phyloP scores from a whole-genome alignment of 2,888 invertebrate species.

The Caenorhabditis panamensis region DNA sequence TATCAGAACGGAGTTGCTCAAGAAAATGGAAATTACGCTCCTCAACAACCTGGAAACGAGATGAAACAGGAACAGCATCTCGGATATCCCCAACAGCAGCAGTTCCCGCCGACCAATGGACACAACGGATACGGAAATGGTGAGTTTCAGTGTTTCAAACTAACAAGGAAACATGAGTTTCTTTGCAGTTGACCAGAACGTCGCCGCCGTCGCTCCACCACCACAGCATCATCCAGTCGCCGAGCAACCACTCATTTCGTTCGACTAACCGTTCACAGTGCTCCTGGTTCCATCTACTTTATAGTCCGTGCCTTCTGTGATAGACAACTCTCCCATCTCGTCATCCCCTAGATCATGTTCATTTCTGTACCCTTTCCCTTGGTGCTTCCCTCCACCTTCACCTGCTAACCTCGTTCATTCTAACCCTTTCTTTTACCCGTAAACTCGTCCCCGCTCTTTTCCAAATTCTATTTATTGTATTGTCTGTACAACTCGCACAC shows the following conservation, averaged over 20 bases:
- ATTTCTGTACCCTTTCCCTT: not conserved
- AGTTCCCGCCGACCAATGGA: conserved; percentile 16
- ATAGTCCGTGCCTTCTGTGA: conserved; percentile 31
- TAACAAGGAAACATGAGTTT: not conserved
- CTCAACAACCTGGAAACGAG: conserved; percentile 9
- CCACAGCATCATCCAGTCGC: conserved; percentile 25
- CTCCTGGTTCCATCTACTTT: not conserved
- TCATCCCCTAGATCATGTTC: not conserved
- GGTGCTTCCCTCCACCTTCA: conserved; percentile 24
- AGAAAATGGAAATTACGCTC: conserved; percentile 29
- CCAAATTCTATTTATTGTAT: conserved; percentile 36
- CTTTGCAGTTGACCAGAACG: conserved; percentile 37
- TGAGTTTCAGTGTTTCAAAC: conserved; percentile 12
- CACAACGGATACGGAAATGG: conserved; percentile 49
- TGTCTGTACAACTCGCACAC: conserved; percentile 45
- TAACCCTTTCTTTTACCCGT: not conserved
- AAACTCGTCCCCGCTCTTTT: not conserved
- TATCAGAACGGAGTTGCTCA: conserved; percentile 34
- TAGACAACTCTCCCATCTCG: conserved; percentile 9
- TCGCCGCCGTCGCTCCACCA: conserved; percentile 10
- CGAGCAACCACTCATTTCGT: conserved; percentile 61
- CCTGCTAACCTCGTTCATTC: not conserved
- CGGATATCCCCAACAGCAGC: conserved; percentile 29
- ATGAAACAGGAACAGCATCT: conserved; percentile 27
- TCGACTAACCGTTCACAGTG: conserved; percentile 38